Evolutionary conservation across 2,113 vertebrate genomes (phyloP).

Genomic region (Zosterops lateralis): DNA sequence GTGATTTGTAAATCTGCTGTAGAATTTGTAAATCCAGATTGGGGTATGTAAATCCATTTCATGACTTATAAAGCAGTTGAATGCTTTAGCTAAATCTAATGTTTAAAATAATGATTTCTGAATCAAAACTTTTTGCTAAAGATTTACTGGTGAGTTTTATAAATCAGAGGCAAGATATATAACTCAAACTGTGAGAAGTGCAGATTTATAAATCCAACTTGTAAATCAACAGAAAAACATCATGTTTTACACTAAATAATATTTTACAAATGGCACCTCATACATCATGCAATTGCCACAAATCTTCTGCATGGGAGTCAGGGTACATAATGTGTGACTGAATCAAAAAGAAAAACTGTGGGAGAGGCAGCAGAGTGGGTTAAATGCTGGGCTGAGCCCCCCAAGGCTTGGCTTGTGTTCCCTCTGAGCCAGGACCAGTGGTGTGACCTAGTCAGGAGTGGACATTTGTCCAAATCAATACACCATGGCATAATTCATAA

Average conservation of each 20-base stretch:
- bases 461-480: slow-evolving; percentile 24
- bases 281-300: slow-evolving; percentile 79
- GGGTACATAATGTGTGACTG: slow-evolving; percentile 63
- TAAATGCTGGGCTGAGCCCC: background rate
- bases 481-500: background rate
- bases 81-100: slow-evolving; percentile 82
- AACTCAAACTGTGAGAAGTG: slow-evolving; percentile 77
- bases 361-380: slow-evolving; percentile 5
- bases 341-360: slow-evolving; percentile 37
- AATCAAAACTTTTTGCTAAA: slow-evolving; percentile 83
- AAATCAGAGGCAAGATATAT: slow-evolving; percentile 83
- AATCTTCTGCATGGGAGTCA: slow-evolving; percentile 75
- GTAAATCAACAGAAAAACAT: slow-evolving; percentile 80
- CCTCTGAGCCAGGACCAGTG: background rate
- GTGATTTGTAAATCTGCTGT: slow-evolving; percentile 65
- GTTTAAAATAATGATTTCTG: slow-evolving; percentile 84
- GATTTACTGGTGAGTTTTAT: slow-evolving; percentile 84
- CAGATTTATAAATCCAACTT: slow-evolving; percentile 84
- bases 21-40: slow-evolving; percentile 64
- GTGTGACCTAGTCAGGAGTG: background rate
- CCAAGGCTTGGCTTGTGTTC: background rate
- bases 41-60: slow-evolving; percentile 71
- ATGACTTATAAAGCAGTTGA: slow-evolving; percentile 71
- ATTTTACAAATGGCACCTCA: slow-evolving; percentile 81
- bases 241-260: slow-evolving; percentile 85